A percentile compares a stretch with the other conserved stretches of the same genome.
Evolutionary conservation across 2,113 vertebrate species (phyloP).

Genomic region (Acrocephalus arundinaceus): DNA sequence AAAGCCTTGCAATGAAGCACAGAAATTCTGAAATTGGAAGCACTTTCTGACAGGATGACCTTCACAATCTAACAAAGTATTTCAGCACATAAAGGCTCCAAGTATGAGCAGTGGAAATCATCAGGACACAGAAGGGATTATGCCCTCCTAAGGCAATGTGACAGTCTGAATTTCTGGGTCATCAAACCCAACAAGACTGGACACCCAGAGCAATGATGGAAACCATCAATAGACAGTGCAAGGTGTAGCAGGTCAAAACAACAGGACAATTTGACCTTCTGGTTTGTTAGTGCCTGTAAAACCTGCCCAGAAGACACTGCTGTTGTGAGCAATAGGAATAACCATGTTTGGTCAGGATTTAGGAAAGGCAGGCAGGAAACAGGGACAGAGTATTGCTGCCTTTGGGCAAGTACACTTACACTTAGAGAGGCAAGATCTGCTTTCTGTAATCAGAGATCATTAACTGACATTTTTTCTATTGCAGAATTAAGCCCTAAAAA

Average conservation of each 20-base stretch:
- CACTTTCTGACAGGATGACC: background rate
- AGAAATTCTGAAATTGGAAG: background rate
- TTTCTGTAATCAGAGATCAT: background rate
- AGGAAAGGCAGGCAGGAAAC: background rate
- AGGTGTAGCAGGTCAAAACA: background rate
- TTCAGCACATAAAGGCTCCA: background rate
- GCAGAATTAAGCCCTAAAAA: background rate
- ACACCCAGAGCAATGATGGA: background rate
- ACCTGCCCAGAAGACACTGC: background rate
- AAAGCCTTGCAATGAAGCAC: background rate
- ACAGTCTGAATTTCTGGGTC: background rate
- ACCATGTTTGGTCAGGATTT: background rate
- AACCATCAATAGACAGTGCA: background rate
- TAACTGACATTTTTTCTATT: background rate
- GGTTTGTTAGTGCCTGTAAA: background rate
- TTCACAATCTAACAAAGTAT: background rate
- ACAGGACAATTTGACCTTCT: background rate
- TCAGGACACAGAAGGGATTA: background rate
- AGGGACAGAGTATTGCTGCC: background rate
- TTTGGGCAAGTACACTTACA: background rate
- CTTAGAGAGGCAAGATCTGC: background rate
- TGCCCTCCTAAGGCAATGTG: background rate
- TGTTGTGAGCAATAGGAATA: background rate
- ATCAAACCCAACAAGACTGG: background rate
- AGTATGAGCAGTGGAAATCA: background rate